These are phyloP conservation scores for Istiophorus platypterus DNA, from an alignment of 2,113 vertebrate species.

Conservation along the genomic window DNA sequence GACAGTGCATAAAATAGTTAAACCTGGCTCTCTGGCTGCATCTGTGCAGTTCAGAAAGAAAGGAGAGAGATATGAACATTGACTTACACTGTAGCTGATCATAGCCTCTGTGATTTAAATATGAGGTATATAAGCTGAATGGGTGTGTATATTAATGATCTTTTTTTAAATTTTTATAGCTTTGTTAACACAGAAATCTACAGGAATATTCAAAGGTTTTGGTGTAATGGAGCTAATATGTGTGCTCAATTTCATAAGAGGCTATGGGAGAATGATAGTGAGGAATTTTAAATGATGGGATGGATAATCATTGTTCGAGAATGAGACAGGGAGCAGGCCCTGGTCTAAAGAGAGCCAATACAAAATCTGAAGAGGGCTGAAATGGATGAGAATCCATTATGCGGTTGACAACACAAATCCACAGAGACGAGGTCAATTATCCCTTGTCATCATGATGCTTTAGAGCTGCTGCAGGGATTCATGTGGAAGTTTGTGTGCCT, in stretches of 20 bases:
- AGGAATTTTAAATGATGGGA: constrained; percentile 51
- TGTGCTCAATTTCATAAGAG: constrained; percentile 38
- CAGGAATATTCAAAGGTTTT: constrained; percentile 27
- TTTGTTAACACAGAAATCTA: constrained; percentile 36
- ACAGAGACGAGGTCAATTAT: constrained; percentile 50
- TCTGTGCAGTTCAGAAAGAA: background rate
- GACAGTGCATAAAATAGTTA: constrained; percentile 4
- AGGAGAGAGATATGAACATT: constrained; percentile 37
- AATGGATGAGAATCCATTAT: constrained; percentile 62
- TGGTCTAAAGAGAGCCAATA: constrained; percentile 47
- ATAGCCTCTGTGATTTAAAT: constrained; percentile 48
- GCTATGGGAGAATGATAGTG: constrained; percentile 27
- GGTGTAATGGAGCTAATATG: constrained; percentile 37
- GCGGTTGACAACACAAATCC: constrained; percentile 57
- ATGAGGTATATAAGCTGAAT: constrained; percentile 44
- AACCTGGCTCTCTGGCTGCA: background rate
- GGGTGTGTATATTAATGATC: constrained; percentile 15
- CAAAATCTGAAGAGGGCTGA: constrained; percentile 53
- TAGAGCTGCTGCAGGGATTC: background rate
- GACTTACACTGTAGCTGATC: constrained; percentile 45
- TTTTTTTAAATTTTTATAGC: constrained; percentile 40
- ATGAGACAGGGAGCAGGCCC: constrained; percentile 42
- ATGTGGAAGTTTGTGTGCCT: background rate
- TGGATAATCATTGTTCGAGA: constrained; percentile 52
- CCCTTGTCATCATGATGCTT: constrained; percentile 27